Conservation (phyloP, 2,113 vertebrate genomes). For the Zosterops pallidus region DNA sequence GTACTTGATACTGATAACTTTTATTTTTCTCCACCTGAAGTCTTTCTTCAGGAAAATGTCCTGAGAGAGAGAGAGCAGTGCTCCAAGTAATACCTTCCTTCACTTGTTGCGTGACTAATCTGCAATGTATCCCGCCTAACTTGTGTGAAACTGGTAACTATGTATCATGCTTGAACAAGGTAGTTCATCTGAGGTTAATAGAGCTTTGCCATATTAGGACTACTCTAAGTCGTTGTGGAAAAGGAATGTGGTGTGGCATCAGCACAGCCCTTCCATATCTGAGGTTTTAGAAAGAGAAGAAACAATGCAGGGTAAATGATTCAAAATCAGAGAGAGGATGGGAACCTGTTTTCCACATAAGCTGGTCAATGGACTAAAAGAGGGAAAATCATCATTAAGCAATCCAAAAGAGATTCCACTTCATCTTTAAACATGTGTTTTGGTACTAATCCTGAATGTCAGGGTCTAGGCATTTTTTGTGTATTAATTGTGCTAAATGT, state of each 20-base stretch:
- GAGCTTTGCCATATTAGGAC: background rate
- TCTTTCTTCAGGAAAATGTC: background rate
- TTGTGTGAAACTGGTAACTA: constrained; percentile 30
- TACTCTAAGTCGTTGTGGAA: background rate
- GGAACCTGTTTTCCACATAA: background rate
- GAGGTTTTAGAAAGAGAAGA: background rate
- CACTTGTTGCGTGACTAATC: constrained; percentile 40
- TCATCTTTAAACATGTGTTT: background rate
- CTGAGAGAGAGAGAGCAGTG: background rate
- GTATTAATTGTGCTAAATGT: background rate
- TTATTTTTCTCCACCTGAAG: background rate
- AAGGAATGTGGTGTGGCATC: constrained; percentile 4
- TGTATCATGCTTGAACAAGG: constrained; percentile 44
- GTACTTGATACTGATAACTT: background rate
- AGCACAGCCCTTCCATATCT: background rate
- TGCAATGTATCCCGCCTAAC: constrained; percentile 7
- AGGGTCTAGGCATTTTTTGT: background rate
- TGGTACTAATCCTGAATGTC: background rate
- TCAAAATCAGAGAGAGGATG: background rate
- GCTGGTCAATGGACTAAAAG: background rate
- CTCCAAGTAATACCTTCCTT: constrained; percentile 1
- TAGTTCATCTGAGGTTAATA: constrained; percentile 34
- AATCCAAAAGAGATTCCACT: background rate
- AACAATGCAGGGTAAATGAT: background rate
- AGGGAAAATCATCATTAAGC: background rate